Conservation (phyloP, 2,797 vertebrate genomes). For the Bufotes viridis region DNA sequence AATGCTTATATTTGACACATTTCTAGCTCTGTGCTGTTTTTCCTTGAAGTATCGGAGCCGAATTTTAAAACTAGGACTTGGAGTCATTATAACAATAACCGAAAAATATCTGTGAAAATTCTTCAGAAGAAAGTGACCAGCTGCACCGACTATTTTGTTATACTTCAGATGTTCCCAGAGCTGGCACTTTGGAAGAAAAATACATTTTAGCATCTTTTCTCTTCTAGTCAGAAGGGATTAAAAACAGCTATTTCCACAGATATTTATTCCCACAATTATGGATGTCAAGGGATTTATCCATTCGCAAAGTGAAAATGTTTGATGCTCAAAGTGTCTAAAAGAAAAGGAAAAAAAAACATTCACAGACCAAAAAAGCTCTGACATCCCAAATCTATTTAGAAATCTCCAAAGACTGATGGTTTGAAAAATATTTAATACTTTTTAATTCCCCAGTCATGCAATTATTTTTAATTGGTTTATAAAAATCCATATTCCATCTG, state of each 20-base stretch:
- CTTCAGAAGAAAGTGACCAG: neutral
- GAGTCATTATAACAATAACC: constrained; percentile 7
- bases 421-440: constrained; percentile 43
- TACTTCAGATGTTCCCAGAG: constrained; percentile 16
- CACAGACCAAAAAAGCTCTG: constrained; percentile 40
- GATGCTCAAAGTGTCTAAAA: constrained; percentile 54
- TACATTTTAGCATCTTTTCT: constrained; percentile 41
- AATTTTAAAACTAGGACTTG: constrained; percentile 8
- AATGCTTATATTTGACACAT: neutral
- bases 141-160: neutral
- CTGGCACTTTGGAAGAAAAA: constrained; percentile 23
- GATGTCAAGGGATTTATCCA: constrained; percentile 46
- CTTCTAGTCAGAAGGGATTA: constrained; percentile 33
- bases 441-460: constrained; percentile 48
- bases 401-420: constrained; percentile 45
- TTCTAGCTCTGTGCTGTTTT: neutral
- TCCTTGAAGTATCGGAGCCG: neutral
- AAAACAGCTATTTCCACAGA: constrained; percentile 47
- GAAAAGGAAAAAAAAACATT: neutral
- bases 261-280: constrained; percentile 58
- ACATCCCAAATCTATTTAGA: constrained; percentile 28
- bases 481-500: constrained; percentile 24
- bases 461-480: constrained; percentile 59
- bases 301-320: constrained; percentile 37
- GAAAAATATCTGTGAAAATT: constrained; percentile 19